Conservation (phyloP, 2,888 invertebrate species). For the Nomada ruficornis region DNA sequence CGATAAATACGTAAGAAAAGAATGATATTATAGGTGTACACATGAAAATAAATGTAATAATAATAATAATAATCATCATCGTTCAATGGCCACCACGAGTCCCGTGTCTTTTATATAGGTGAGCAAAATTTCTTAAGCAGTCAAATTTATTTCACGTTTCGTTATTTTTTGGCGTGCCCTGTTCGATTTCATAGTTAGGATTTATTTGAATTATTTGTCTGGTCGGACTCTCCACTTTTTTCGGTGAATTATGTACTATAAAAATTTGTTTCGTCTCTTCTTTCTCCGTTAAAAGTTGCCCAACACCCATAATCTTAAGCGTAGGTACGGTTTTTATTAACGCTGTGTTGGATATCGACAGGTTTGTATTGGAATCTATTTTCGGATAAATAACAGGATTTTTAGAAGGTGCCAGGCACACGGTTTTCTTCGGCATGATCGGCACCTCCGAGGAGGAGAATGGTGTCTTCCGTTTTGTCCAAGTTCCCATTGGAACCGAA, state of each 20-base stretch:
- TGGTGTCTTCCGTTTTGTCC: conserved; percentile 52
- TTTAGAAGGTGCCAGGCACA: conserved; percentile 58
- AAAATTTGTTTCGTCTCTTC: conserved; percentile 71
- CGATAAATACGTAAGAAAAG: conserved; percentile 48
- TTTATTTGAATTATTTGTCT: conserved; percentile 74
- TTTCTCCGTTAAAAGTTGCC: conserved; percentile 60
- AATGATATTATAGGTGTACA: not conserved
- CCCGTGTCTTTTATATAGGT: conserved; percentile 12
- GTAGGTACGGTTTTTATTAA: conserved; percentile 71
- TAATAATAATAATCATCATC: not conserved
- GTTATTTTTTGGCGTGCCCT: conserved; percentile 74
- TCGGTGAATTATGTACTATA: conserved; percentile 69
- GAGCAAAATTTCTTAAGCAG: conserved; percentile 19
- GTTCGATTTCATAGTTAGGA: conserved; percentile 73
- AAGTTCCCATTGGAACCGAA: conserved; percentile 41
- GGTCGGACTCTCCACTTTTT: conserved; percentile 61
- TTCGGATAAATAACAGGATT: conserved; percentile 78
- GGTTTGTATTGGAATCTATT: conserved; percentile 53
- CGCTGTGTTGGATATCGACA: conserved; percentile 56
- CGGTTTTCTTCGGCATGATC: conserved; percentile 70
- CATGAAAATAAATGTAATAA: not conserved
- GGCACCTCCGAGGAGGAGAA: conserved; percentile 54
- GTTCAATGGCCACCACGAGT: not conserved
- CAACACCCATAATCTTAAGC: conserved; percentile 72
- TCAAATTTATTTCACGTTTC: conserved; percentile 65